Evolutionary conservation across 2,113 vertebrate genomes (phyloP), one percentile per base, ranked within the genome.

Genomic region (Tylochromis polylepis): DNA sequence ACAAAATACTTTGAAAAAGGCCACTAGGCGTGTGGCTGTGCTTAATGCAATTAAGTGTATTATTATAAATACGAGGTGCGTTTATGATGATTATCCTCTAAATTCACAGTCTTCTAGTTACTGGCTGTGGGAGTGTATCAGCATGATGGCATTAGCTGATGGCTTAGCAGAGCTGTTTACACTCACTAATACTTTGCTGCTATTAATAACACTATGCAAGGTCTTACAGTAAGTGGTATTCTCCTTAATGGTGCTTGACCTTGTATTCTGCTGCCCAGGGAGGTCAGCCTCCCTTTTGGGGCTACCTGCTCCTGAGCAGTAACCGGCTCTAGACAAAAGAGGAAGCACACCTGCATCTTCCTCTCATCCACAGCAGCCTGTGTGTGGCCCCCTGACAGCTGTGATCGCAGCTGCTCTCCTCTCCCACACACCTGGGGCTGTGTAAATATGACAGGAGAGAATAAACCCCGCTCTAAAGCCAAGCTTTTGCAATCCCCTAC

Each of bases 211-310:
- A 87, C 70, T 86, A 90, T 84, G 85, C n/a, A 24, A 55, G 79
- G 22, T 86, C 55, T 86, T 58, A 55, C 57, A 91, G 77, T 91
- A 82, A 91, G 93, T 94, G 94, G 94, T 88, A 94, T 93, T 95
- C 95, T 92, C 93, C 91, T 94, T 87, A 82, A 83, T 22, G 83
- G 81, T 85, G 55, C 67, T 67, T 24, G 51, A 86, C 83, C 85
- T 87, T 83, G 77, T 24, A 53, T 77, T 83, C 46, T 81, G 87
- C 62, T 49, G 81, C 51, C 16, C 38, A 12, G 51, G 55, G 75
- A 83, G 51, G 78, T 36, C 62, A 7, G 20, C 34, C 60, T 67
- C 36, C 34, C 43, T 75, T 31, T 46, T 1, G 9, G 34, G 41
- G 78, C 85, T 87, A 83, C 88, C 90, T 86, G 89, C 81, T 88